Evolutionary conservation across 1,140 invertebrate genomes (phyloP).

Genomic region (Eriosoma lanigerum): DNA sequence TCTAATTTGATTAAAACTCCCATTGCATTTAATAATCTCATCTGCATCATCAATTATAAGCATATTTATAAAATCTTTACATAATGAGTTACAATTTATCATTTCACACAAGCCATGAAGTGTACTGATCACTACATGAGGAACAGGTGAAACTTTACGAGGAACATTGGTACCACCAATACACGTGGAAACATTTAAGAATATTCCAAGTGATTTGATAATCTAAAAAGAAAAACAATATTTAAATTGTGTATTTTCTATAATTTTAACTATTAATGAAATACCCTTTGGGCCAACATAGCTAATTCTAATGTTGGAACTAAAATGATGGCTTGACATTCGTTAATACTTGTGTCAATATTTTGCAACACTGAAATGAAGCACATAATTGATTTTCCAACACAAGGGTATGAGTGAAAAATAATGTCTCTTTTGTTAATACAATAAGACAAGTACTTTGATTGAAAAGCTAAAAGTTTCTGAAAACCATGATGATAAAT

Average conservation of each 20-base stretch:
- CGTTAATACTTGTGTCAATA: slow-evolving; percentile 60
- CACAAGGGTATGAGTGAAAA: slow-evolving; percentile 15
- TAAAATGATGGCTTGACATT: slow-evolving; percentile 70
- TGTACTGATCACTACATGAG: slow-evolving; percentile 40
- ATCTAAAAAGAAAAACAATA: slow-evolving; percentile 13
- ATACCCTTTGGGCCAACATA: slow-evolving; percentile 62
- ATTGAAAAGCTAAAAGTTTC: neutral
- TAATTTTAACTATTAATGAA: neutral
- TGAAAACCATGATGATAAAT: slow-evolving; percentile 3
- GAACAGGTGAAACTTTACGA: slow-evolving; percentile 24
- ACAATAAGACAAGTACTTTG: neutral
- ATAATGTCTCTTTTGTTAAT: slow-evolving; percentile 20
- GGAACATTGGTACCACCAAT: slow-evolving; percentile 38
- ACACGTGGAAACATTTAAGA: slow-evolving; percentile 38
- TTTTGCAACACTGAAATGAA: slow-evolving; percentile 54
- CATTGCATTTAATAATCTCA: slow-evolving; percentile 11
- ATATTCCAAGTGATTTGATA: slow-evolving; percentile 30
- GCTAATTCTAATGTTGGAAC: slow-evolving; percentile 73
- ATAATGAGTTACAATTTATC: slow-evolving; percentile 6
- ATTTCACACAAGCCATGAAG: slow-evolving; percentile 8
- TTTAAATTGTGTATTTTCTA: neutral
- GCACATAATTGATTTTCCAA: slow-evolving; percentile 23
- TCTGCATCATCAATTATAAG: slow-evolving; percentile 35
- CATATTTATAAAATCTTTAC: slow-evolving; percentile 30
- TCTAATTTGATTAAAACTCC: slow-evolving; percentile 24